Percentiles rank a stretch among this genome's conserved stretches.
These are phyloP conservation scores for Bombus soroeensis DNA, from an alignment of 1,140 invertebrate genomes.

Conservation along the genomic window DNA sequence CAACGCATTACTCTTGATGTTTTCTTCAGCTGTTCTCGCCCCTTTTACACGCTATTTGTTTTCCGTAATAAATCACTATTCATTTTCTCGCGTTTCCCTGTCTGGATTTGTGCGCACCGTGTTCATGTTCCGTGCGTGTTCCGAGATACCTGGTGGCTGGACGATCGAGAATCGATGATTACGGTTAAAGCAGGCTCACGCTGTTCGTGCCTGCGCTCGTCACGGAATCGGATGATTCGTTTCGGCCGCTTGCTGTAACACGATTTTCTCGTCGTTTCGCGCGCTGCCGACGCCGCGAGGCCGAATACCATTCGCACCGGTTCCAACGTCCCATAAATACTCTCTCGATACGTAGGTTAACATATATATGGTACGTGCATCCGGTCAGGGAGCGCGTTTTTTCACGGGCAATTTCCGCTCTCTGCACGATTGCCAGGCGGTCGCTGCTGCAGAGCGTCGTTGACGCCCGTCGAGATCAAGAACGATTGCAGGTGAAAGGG, in stretches of 20 bases:
- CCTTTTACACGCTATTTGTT: conserved; percentile 22
- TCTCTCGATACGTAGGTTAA: not conserved
- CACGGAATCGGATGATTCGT: conserved; percentile 57
- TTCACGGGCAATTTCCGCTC: conserved; percentile 17
- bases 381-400: conserved; percentile 7
- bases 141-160: conserved; percentile 20
- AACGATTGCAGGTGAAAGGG: conserved; percentile 37
- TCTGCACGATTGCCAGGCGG: not conserved
- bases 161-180: conserved; percentile 41
- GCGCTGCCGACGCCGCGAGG: conserved; percentile 21
- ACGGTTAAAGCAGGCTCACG: not conserved
- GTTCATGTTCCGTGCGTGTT: not conserved
- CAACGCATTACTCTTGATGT: not conserved
- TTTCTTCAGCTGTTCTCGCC: conserved; percentile 7
- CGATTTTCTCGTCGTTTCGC: conserved; percentile 51
- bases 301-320: conserved; percentile 22
- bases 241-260: conserved; percentile 47
- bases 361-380: conserved; percentile 1
- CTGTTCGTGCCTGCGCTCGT: conserved; percentile 36
- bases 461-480: conserved; percentile 40
- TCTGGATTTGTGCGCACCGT: too few relatives aligned
- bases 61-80: conserved; percentile 34
- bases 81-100: conserved; percentile 20
- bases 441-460: conserved; percentile 2
- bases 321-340: conserved; percentile 51